Percentiles rank a stretch among this genome's conserved stretches.
These are phyloP conservation scores for Unio delphinus DNA, from an alignment of 2,888 invertebrate genomes.

Conservation along the genomic window DNA sequence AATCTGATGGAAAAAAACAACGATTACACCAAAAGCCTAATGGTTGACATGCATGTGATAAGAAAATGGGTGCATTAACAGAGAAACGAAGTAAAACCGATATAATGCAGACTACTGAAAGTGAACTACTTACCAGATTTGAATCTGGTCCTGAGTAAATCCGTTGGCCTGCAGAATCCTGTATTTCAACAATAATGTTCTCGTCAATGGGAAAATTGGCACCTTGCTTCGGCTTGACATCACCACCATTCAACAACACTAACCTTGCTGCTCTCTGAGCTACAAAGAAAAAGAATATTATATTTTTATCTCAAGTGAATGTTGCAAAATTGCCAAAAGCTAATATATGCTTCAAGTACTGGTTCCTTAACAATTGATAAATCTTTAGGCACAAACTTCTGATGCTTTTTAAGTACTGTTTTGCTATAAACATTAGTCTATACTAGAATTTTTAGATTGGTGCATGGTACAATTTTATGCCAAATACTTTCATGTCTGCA, in stretches of 20 bases:
- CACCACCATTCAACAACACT: conserved; percentile 9
- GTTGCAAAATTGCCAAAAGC: conserved; percentile 1
- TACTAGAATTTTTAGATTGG: no score
- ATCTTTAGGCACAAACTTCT: no score
- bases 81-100: background rate
- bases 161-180: conserved; percentile 16
- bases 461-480: no score
- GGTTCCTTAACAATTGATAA: conserved; percentile 1
- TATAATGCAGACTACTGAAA: background rate
- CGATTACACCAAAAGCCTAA: no score
- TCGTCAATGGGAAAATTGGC: conserved; percentile 28
- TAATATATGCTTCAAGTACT: background rate
- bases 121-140: conserved; percentile 15
- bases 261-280: conserved; percentile 20
- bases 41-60: no score
- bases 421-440: no score
- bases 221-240: conserved; percentile 14
- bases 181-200: conserved; percentile 11
- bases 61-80: no score
- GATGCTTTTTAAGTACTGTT: no score
- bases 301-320: conserved; percentile 16
- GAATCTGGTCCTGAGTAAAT: conserved; percentile 35
- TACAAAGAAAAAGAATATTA: conserved; percentile 8
- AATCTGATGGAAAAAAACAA: no score
- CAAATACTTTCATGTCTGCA: no score